Evolutionary conservation across 2,888 invertebrate genomes (phyloP).

Genomic region (Morinoia aosen): DNA sequence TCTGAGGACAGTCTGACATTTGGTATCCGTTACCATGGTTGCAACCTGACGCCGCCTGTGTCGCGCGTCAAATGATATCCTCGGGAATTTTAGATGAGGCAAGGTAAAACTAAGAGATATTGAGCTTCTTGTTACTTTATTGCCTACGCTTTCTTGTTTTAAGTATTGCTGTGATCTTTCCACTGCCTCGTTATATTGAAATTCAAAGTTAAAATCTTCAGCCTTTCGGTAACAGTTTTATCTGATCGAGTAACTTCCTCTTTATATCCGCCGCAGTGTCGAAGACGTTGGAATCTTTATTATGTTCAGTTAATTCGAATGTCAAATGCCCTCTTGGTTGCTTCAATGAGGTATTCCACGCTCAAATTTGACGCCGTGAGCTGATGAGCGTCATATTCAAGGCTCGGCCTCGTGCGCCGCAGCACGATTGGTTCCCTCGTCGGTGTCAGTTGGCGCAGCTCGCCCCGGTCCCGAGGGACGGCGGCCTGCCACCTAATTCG

Average conservation of each 20-base stretch:
- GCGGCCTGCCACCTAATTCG: slow-evolving; percentile 33
- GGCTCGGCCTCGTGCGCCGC: neutral
- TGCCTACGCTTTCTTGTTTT: neutral
- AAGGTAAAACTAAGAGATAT: neutral
- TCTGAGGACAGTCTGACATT: neutral
- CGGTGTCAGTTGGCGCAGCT: neutral
- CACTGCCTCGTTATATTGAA: neutral
- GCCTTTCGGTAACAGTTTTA: neutral
- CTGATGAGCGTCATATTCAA: neutral
- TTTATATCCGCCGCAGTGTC: neutral
- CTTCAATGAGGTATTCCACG: neutral
- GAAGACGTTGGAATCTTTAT: neutral
- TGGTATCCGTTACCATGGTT: neutral
- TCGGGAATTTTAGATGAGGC: neutral
- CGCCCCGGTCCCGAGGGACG: neutral
- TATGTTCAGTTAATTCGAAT: neutral
- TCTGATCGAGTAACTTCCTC: neutral
- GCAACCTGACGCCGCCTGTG: neutral
- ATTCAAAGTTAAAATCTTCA: neutral
- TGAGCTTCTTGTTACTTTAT: neutral
- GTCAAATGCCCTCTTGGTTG: neutral
- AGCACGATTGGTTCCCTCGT: slow-evolving; percentile 12
- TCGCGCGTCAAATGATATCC: neutral
- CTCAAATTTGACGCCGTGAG: neutral
- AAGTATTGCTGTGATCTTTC: neutral